Base-by-base conservation (phyloP, 1,140 invertebrate species). In the Oppia nitens region DNA sequence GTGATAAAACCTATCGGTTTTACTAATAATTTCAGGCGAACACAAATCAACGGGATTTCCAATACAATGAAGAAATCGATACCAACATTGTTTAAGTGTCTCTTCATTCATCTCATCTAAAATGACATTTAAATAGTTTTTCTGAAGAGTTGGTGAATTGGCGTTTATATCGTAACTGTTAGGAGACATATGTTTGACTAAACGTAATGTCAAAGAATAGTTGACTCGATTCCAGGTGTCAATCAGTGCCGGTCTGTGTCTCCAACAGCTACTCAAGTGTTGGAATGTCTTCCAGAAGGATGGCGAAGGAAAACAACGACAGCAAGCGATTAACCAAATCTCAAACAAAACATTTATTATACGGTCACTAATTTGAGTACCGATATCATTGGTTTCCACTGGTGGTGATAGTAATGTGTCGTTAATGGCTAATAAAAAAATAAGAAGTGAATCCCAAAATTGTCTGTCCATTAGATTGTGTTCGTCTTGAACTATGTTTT, bases 201-300 rank as follows among this genome's bases (percentile, higher is more conserved):
- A 75, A 53, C 82, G 76, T 14, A 85, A 81, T 0, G 90, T 94
- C 11, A 98, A 77, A 0, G 84, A 83, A 24, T 93, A 75, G 72
- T 91, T 94, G 14, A 94, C 85, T 53, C 89, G 78, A 71, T 91
- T 89, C 93, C 93, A 98, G 70, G 96, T 91, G 68, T 90, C 85
- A 6, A 95, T 82, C 1, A 98, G 76, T 47, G 87, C 85, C 50
- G 87, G 77, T 60, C 92, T 81, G 74, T 98, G 93, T 14, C 93
- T 76, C 91, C 91, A 96, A 66, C 83, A 83, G 62, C 85, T 77
- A 70, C 89, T 92, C 64, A 90, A 85, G 72, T 94, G 88, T 65
- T 88, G 78, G 59, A 98, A 76, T 2, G 93, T 96, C 72, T 92
- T 90, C 93, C 93, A 97, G 63, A 95, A 74, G 6, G 89, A 86